Evolutionary conservation across 2,888 invertebrate genomes (phyloP), one percentile per base, ranked within the genome.

Genomic region (Hedychridium roseum): DNA sequence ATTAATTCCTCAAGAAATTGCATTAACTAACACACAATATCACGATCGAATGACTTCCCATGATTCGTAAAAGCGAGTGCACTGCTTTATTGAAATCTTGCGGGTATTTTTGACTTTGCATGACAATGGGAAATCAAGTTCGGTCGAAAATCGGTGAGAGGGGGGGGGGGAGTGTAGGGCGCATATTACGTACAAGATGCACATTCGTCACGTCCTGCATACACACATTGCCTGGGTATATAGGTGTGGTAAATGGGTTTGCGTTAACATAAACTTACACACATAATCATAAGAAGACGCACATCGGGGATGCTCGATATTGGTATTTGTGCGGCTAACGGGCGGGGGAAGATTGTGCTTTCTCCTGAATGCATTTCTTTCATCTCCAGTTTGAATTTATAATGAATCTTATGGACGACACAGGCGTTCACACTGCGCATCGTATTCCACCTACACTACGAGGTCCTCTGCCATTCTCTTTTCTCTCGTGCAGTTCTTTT

Each of bases 51-150:
- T n/a, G n/a, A n/a, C n/a, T n/a, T n/a, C n/a, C 6, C 14, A 31
- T 31, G 31, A 12, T 31, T 23, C 5, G 26, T 23, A 6, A 9
- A 7, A 35, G 17, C n/a, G n/a, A n/a, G n/a, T n/a, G n/a, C n/a
- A n/a, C n/a, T 11, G 37, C 23, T 11, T 27, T 21, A 37, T 23
- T 23, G 37, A 37, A 6, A 37, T 37, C 26, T 21, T 12, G 11
- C 12, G 37, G 4, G 23, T 23, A 23, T n/a, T n/a, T n/a, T 26
- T 37, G 27, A 50, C 70, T 69, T 70, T 70, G 68, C 69, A 69
- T 69, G 58, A 69, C 70, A 69, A 69, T 69, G 60, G 57, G 56
- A 59, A 64, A 70, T 65, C 65, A 60, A 65, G 54, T 47, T 41
- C 44, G 31, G 42, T 23, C 28, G 30, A 14, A 35, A 37, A 54